Evolutionary conservation across 2,113 vertebrate species (phyloP).

Genomic region (Prionailurus viverrinus): DNA sequence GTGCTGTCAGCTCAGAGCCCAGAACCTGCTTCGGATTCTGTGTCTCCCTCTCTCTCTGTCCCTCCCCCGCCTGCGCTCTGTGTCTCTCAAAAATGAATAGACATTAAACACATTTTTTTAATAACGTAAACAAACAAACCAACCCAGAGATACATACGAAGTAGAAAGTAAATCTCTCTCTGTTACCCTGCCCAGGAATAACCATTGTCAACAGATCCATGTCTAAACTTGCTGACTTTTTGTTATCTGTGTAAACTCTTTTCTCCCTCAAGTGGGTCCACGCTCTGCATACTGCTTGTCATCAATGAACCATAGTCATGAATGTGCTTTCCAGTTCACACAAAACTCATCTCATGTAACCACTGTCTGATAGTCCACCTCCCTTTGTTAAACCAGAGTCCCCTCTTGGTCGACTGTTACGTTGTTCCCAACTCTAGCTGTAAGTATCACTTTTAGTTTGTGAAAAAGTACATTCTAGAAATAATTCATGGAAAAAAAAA

Average conservation of each 20-base stretch:
- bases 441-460: not conserved
- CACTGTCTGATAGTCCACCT: too few species aligned
- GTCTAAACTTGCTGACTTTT: not conserved
- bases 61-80: too few species aligned
- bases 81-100: too few species aligned
- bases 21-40: too few species aligned
- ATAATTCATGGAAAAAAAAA: not conserved
- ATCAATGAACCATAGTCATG: fast-evolving
- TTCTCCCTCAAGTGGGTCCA: not conserved
- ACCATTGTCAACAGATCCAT: not conserved
- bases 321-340: not conserved
- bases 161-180: not conserved
- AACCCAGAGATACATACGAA: not conserved
- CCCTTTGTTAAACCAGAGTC: not conserved
- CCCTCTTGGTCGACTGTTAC: not conserved
- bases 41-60: too few species aligned
- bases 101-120: too few species aligned
- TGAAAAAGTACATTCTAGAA: not conserved
- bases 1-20: too few species aligned
- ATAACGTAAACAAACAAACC: too few species aligned
- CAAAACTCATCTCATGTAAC: too few species aligned
- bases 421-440: not conserved
- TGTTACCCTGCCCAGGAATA: not conserved
- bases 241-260: not conserved
- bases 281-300: not conserved